Base-by-base conservation (phyloP, 2,888 invertebrate species). In the Orthonychiurus folsomi region DNA sequence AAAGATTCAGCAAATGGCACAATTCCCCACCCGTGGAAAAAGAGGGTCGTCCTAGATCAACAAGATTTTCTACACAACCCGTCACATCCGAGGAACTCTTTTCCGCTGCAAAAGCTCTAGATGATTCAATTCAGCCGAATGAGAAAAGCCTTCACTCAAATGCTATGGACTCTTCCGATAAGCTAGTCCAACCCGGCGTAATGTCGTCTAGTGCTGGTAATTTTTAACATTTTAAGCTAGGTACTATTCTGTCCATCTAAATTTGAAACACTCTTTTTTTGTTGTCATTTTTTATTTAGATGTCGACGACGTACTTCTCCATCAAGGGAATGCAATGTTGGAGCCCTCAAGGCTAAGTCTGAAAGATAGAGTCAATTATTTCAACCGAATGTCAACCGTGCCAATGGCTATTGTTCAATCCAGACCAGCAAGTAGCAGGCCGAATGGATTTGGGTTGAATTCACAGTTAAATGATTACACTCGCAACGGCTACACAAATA, bases 1-100 rank as follows among this genome's bases (percentile, higher is more conserved):
- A 72, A 56, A 57, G 71, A 37, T 72, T 71, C 53, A 71, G 70
- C 50, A 69, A 67, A 62, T 72, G 69, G 70, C 20, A 52, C 9
- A 52, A 52, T 52, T 5, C 52, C n/a, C 15, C 12, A 48, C 15
- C 48, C n/a, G 15, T 15, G 48, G 52, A 52, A 20, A 48, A 52
- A 5, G 5, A 52, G 9, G n/a, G 9, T 52, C 21, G 21, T 9
- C 52, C 52, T 21, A 52, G 56, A 12, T 12, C 48, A 56, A 61
- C 52, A 12, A 1, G 62, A 24, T 62, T 62, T 48, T 55, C 69
- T 48, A 69, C 70, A 3, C 67, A 68, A 58, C 70, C 70, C 1
- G 65, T 70, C 15, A 66, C 67, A 26, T 62, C 68, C 23, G 64
- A 65, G 2, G 70, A 70, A 60, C 61, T 66, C 37, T 26, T 23